Evolutionary conservation across 2,797 vertebrate species (phyloP).

Genomic region (Pristis pectinata): DNA sequence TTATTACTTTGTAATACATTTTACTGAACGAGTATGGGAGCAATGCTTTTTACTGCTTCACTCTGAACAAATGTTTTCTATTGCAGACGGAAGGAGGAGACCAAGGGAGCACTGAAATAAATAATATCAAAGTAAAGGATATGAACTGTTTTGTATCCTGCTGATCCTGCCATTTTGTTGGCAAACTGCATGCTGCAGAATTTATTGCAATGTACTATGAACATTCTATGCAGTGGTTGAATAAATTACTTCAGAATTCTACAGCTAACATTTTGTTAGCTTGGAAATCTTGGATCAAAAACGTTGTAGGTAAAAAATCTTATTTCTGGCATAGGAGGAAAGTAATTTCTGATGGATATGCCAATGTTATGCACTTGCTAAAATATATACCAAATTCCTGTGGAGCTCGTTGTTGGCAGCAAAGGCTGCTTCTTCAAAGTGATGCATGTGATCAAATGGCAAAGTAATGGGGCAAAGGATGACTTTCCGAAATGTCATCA

Average conservation of each 20-base stretch:
- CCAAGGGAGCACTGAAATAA: neutral
- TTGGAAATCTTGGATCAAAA: neutral
- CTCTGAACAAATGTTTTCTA: neutral
- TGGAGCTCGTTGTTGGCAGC: neutral
- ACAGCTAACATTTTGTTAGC: neutral
- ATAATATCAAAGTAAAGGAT: conserved; percentile 22
- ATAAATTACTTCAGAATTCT: neutral
- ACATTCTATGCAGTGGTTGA: no score
- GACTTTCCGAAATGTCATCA: neutral
- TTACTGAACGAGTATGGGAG: neutral
- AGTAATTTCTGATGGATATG: neutral
- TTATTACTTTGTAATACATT: neutral
- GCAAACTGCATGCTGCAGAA: neutral
- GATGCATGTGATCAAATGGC: neutral
- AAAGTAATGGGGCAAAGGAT: neutral
- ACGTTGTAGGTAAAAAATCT: neutral
- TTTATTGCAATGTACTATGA: neutral
- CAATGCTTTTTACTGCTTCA: neutral
- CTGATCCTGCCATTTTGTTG: neutral
- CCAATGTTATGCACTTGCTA: neutral
- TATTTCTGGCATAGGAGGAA: neutral
- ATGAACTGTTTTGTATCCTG: neutral
- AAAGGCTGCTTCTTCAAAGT: neutral
- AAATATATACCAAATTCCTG: neutral
- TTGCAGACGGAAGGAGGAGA: neutral